These are phyloP conservation scores for Ciconia nigra DNA, from an alignment of 2,797 vertebrate genomes.

Conservation along the genomic window DNA sequence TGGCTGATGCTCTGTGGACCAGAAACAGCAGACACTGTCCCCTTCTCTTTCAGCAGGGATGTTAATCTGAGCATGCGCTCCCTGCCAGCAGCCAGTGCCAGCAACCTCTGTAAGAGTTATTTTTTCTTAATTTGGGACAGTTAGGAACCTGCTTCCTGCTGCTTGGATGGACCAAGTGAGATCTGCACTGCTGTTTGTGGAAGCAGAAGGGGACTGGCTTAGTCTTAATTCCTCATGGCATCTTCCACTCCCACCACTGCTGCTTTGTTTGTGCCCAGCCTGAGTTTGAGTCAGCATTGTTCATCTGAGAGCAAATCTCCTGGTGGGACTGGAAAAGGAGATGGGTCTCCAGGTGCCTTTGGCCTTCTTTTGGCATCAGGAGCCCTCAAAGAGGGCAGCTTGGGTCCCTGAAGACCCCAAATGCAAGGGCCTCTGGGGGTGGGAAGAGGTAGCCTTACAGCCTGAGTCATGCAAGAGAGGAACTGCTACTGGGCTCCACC, in stretches of 20 bases:
- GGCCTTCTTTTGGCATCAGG: background rate
- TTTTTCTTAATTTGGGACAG: background rate
- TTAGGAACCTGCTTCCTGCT: background rate
- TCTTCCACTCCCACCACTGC: background rate
- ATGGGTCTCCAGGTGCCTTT: background rate
- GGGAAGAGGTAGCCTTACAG: conserved; percentile 8
- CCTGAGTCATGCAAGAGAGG: conserved; percentile 9
- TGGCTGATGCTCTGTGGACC: rapidly evolving
- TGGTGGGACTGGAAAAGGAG: background rate
- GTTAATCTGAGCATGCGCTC: rapidly evolving
- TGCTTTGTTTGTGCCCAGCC: too few species aligned
- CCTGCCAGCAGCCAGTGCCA: background rate
- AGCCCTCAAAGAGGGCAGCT: background rate
- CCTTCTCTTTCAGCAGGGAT: background rate
- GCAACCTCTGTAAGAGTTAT: background rate
- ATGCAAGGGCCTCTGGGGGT: background rate
- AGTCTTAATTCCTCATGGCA: background rate
- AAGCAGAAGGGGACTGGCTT: background rate
- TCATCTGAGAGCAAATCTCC: background rate
- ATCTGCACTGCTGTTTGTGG: background rate
- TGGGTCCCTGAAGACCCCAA: background rate
- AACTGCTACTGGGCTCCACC: conserved; percentile 35
- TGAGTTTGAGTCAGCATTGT: rapidly evolving
- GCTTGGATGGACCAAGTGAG: background rate
- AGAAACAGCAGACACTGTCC: background rate